Percentiles rank a stretch among this genome's conserved stretches.
phyloP scores from a whole-genome alignment of 2,113 vertebrate genomes.

The Asarcornis scutulata region DNA sequence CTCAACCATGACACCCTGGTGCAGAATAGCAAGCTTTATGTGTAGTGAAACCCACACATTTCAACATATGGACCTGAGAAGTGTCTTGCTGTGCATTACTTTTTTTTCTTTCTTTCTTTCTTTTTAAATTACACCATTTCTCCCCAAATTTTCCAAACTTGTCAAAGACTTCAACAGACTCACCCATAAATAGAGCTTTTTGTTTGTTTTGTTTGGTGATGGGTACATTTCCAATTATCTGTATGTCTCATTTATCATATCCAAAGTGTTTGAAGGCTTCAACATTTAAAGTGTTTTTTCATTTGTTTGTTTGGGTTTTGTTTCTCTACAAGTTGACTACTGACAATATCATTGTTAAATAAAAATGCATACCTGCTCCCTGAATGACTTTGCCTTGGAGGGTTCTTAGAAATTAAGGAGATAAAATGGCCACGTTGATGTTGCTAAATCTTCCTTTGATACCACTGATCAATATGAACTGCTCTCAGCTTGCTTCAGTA shows the following conservation, averaged over 20 bases:
- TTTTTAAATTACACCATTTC: not conserved
- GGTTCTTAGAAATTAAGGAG: not conserved
- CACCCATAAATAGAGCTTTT: rapidly evolving
- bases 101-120: too few species aligned
- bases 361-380: not conserved
- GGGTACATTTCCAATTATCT: not conserved
- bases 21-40: not conserved
- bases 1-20: rapidly evolving
- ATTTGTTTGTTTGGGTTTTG: rapidly evolving
- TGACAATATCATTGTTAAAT: not conserved
- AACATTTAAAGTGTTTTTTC: not conserved
- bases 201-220: not conserved
- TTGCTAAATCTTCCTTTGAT: not conserved
- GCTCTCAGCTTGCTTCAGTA: not conserved
- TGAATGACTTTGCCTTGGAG: not conserved
- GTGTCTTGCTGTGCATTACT: not conserved
- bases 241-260: not conserved
- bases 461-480: not conserved
- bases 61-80: not conserved
- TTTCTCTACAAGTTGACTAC: not conserved
- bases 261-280: not conserved
- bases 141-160: not conserved
- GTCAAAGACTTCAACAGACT: not conserved
- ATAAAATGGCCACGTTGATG: not conserved
- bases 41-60: not conserved